phyloP scores from a whole-genome alignment of 1,140 invertebrate genomes.

The Harlomillsia oculata region DNA sequence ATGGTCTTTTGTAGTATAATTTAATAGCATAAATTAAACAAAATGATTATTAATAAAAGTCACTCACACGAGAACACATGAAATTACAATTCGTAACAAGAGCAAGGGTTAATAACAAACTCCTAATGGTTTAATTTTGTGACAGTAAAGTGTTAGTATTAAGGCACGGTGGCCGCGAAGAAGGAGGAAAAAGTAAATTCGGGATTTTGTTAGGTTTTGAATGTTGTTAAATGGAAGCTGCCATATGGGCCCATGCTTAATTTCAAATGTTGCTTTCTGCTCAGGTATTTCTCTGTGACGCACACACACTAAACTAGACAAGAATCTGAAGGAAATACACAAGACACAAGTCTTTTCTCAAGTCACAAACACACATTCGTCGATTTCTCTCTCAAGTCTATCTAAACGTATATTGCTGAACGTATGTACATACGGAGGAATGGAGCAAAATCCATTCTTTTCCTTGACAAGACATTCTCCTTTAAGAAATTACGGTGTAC shows the following conservation, averaged over 20 bases:
- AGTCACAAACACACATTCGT: background rate
- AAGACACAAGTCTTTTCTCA: background rate
- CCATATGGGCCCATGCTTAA: slow-evolving; percentile 18
- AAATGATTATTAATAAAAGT: background rate
- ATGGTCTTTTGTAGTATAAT: no score
- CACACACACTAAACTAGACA: slow-evolving; percentile 17
- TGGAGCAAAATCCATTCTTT: background rate
- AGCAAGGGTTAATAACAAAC: slow-evolving; percentile 5
- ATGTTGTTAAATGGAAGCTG: slow-evolving; percentile 11
- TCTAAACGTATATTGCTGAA: no score
- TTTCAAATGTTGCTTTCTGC: background rate
- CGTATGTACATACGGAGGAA: background rate
- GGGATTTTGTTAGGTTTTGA: slow-evolving; percentile 8
- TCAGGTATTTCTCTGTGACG: slow-evolving; percentile 11
- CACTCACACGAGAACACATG: background rate
- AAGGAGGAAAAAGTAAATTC: slow-evolving; percentile 1
- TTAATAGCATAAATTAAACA: no score
- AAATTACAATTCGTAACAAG: slow-evolving; percentile 3
- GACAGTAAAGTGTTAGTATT: no score
- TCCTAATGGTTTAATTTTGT: no score
- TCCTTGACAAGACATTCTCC: background rate
- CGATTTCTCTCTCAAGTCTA: background rate
- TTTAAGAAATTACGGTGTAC: background rate
- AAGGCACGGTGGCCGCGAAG: slow-evolving; percentile 1
- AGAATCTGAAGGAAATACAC: slow-evolving; percentile 20